Percentiles rank a stretch among this genome's conserved stretches.
Conservation (phyloP, 2,888 invertebrate species). For the Neocrepidodera transversa region DNA sequence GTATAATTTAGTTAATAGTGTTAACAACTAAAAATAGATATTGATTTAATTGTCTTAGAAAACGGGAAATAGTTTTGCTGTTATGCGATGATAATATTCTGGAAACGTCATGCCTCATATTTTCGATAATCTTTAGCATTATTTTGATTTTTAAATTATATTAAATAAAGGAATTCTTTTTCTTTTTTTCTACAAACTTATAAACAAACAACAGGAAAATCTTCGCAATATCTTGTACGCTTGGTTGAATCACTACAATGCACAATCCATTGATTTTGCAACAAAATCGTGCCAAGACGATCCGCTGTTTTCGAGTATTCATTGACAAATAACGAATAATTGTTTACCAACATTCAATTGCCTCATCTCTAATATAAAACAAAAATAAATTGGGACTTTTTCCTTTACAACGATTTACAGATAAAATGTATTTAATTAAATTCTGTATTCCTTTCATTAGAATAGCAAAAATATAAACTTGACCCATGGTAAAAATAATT, state of each 20-base stretch:
- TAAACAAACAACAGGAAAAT: slow-evolving; percentile 11
- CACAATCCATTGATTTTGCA: slow-evolving; percentile 9
- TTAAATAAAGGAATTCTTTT: too few relatives aligned
- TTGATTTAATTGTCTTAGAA: slow-evolving; percentile 19
- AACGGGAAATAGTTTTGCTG: slow-evolving; percentile 15
- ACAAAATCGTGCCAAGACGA: slow-evolving; percentile 22
- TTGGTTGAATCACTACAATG: background rate
- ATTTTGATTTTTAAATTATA: too few relatives aligned
- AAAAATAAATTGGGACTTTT: slow-evolving; percentile 3
- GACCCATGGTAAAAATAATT: too few relatives aligned
- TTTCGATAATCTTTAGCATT: too few relatives aligned
- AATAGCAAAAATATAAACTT: too few relatives aligned
- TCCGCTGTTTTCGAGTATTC: slow-evolving; percentile 24
- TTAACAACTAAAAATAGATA: slow-evolving; percentile 18
- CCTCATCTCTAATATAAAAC: background rate
- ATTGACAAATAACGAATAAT: slow-evolving; percentile 30
- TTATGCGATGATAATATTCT: background rate
- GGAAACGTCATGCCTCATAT: background rate
- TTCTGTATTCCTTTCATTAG: too few relatives aligned
- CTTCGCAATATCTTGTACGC: background rate
- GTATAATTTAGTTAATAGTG: slow-evolving; percentile 16
- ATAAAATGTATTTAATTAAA: too few relatives aligned
- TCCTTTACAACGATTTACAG: too few relatives aligned
- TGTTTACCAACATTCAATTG: slow-evolving; percentile 21
- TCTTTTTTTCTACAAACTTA: background rate